Evolutionary conservation across 2,797 vertebrate species (phyloP).

Genomic region (Leptatherina wallacei): DNA sequence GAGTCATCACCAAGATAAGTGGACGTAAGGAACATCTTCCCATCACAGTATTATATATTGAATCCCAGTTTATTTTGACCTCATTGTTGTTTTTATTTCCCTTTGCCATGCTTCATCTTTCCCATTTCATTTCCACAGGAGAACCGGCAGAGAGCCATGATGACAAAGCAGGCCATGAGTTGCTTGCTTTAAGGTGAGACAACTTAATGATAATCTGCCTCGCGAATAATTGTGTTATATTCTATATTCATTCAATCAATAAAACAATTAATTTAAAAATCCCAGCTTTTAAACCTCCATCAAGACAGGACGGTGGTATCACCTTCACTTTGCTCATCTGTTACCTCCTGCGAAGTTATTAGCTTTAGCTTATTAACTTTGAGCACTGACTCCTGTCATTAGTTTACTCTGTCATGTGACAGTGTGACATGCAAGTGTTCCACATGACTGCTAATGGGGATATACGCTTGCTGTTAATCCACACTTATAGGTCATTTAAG

Average conservation of each 20-base stretch:
- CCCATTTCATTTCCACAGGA: constrained; percentile 75
- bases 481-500: constrained; percentile 38
- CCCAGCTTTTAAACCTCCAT: neutral
- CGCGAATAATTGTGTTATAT: neutral
- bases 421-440: constrained; percentile 9
- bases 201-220: neutral
- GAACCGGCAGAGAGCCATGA: constrained; percentile 82
- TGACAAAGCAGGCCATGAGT: constrained; percentile 86
- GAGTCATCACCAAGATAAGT: constrained; percentile 87
- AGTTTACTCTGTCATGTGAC: constrained; percentile 52
- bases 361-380: constrained; percentile 19
- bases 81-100: neutral
- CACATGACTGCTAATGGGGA: constrained; percentile 42
- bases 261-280: neutral
- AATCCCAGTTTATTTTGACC: neutral
- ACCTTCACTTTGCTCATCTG: constrained; percentile 3
- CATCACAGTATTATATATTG: neutral
- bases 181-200: constrained; percentile 88
- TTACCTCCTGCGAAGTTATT: constrained; percentile 6
- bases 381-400: constrained; percentile 36
- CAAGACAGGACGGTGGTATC: neutral
- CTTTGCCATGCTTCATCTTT: neutral
- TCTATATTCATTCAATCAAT: neutral
- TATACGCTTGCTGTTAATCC: constrained; percentile 69
- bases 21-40: constrained; percentile 81